Percentiles rank a stretch among this genome's conserved stretches.
These are phyloP conservation scores for Choloepus hoffmanni DNA, from an alignment of 2,113 vertebrate species.

Conservation along the genomic window DNA sequence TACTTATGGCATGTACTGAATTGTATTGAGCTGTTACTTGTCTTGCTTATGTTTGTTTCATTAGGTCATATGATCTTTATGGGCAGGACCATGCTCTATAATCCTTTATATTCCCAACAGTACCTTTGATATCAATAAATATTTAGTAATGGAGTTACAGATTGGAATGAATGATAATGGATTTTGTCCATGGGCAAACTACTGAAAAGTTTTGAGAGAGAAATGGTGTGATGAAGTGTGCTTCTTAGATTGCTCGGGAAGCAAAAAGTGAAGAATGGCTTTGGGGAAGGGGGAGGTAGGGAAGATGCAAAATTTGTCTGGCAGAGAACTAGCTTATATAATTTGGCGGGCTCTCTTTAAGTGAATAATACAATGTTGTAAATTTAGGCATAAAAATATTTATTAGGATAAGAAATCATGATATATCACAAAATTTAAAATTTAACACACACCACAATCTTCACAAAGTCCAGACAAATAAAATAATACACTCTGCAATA, in stretches of 20 bases:
- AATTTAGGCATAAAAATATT: background rate
- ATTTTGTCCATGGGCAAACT: background rate
- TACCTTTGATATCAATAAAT: background rate
- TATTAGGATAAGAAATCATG: background rate
- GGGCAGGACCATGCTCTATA: background rate
- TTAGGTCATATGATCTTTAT: background rate
- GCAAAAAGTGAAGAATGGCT: background rate
- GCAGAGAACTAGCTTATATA: background rate
- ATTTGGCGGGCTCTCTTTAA: background rate
- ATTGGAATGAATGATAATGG: background rate
- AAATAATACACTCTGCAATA: background rate
- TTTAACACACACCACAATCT: background rate
- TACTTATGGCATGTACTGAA: background rate
- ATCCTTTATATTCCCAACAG: background rate
- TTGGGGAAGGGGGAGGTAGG: background rate
- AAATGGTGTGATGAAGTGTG: background rate
- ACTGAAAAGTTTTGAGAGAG: background rate
- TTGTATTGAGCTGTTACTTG: background rate
- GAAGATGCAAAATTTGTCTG: background rate
- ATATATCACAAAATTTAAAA: background rate
- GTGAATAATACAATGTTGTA: background rate
- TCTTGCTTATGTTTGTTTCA: background rate
- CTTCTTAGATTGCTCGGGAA: background rate
- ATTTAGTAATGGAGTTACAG: background rate
- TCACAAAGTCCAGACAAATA: background rate